Evolutionary conservation across 2,888 invertebrate genomes (phyloP).

Genomic region (Plebejus melissa): DNA sequence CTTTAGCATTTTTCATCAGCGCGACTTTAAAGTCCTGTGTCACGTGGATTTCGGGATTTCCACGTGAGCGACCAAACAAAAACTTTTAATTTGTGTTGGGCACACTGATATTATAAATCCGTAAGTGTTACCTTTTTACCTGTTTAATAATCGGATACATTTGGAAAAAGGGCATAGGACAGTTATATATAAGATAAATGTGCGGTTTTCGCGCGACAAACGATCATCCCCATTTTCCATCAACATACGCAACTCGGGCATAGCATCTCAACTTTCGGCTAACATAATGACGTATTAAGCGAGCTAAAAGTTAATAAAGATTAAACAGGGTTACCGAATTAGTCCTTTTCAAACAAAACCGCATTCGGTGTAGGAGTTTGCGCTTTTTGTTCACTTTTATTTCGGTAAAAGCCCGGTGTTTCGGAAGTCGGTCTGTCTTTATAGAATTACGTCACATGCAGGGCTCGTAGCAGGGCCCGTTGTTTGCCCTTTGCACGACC

Average conservation of each 20-base stretch:
- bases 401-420: slow-evolving; percentile 7
- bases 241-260: not conserved
- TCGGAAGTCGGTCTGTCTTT: slow-evolving; percentile 19
- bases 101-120: not conserved
- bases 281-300: not conserved
- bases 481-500: slow-evolving; percentile 27
- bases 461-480: not conserved
- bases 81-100: not conserved
- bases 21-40: not conserved
- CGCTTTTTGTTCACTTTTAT: slow-evolving; percentile 6
- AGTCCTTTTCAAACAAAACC: slow-evolving; percentile 15
- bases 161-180: not conserved
- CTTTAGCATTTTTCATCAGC: slow-evolving; percentile 18
- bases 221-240: not conserved
- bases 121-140: no score
- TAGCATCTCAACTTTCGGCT: not conserved
- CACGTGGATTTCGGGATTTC: not conserved
- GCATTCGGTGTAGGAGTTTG: slow-evolving; percentile 5
- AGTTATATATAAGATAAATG: no score
- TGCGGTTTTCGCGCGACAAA: no score
- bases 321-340: slow-evolving; percentile 11
- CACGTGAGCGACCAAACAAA: not conserved
- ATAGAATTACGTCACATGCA: slow-evolving; percentile 19
- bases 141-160: no score
- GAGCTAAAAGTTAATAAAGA: slow-evolving; percentile 6